phyloP scores from a whole-genome alignment of 2,797 vertebrate species.

The Bovichtus diacanthus region DNA sequence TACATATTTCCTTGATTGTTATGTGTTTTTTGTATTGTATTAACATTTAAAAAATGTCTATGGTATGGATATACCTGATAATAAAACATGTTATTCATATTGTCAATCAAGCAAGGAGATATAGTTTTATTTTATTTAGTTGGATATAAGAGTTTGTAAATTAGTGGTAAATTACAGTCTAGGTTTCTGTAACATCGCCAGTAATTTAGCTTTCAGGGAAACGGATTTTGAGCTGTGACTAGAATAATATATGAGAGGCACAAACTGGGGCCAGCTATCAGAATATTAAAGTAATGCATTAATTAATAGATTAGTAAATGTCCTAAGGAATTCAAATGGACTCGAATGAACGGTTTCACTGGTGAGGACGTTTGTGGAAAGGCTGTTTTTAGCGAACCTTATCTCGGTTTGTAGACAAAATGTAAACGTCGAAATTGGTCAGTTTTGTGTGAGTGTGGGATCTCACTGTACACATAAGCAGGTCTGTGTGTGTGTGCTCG shows the following conservation, averaged over 20 bases:
- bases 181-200: neutral
- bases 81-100: neutral
- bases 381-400: neutral
- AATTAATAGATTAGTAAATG: neutral
- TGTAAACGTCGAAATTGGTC: neutral
- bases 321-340: neutral
- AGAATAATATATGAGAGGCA: constrained; percentile 5
- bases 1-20: neutral
- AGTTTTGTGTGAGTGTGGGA: neutral
- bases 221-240: neutral
- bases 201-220: neutral
- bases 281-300: neutral
- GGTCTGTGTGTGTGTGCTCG: constrained; percentile 1
- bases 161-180: neutral
- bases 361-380: neutral
- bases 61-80: neutral
- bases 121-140: neutral
- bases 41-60: neutral
- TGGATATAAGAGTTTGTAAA: neutral
- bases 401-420: neutral
- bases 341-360: neutral
- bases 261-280: neutral
- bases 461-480: neutral
- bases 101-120: neutral
- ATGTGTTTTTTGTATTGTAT: neutral